A percentile compares a stretch with the other conserved stretches of the same genome.
Evolutionary conservation across 92 coral and sea anemone species (phyloP).

Genomic region (Metridium senile): DNA sequence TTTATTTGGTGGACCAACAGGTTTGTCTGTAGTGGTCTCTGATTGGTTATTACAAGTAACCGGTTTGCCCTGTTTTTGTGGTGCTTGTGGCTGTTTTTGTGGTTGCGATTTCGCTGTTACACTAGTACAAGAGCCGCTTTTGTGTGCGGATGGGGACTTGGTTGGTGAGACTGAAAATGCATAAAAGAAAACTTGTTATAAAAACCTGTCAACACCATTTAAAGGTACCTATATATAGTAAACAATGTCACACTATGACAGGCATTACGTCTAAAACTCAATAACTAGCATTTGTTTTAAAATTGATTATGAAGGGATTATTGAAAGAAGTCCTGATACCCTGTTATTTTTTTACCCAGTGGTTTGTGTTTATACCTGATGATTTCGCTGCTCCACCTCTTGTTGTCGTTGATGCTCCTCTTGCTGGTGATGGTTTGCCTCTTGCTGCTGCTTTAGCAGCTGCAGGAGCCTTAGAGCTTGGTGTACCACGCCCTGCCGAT

Average conservation of each 20-base stretch:
- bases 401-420: slow-evolving; percentile 22
- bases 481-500: slow-evolving; percentile 3
- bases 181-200: not conserved
- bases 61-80: slow-evolving; percentile 32
- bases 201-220: too few relatives aligned
- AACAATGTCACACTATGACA: too few relatives aligned
- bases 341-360: too few relatives aligned
- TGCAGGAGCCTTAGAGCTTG: slow-evolving; percentile 10
- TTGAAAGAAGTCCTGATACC: too few relatives aligned
- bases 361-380: too few relatives aligned
- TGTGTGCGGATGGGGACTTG: slow-evolving; percentile 58
- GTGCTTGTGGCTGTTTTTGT: slow-evolving; percentile 32
- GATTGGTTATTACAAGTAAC: slow-evolving; percentile 37
- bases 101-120: slow-evolving; percentile 53
- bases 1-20: slow-evolving; percentile 89
- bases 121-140: slow-evolving; percentile 55
- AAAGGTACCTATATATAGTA: too few relatives aligned
- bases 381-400: slow-evolving; percentile 45
- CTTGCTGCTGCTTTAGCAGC: slow-evolving; percentile 41
- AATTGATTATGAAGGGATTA: too few relatives aligned
- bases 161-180: slow-evolving; percentile 38
- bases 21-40: slow-evolving; percentile 40
- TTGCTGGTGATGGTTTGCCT: slow-evolving; percentile 69
- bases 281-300: too few relatives aligned
- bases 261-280: too few relatives aligned